Conservation (phyloP, 2,113 vertebrate genomes). For the Procavia capensis region DNA sequence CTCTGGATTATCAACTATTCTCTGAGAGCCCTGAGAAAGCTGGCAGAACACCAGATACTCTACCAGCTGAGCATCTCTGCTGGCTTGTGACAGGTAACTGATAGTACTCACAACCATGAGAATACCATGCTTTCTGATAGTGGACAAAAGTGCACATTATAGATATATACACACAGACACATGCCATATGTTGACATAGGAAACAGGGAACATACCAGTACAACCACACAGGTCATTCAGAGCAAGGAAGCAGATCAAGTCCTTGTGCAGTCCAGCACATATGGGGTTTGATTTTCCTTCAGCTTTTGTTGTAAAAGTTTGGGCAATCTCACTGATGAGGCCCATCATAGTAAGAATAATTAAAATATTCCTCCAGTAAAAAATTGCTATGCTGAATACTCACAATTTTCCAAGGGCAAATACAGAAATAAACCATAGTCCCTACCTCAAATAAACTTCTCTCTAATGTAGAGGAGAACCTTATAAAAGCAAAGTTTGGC, state of each 20-base stretch:
- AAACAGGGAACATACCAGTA: background rate
- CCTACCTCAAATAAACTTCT: background rate
- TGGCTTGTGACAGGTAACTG: background rate
- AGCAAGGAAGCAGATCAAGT: background rate
- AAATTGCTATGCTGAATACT: background rate
- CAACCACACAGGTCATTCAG: fast-evolving
- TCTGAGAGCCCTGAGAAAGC: background rate
- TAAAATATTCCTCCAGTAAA: background rate
- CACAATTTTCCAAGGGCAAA: background rate
- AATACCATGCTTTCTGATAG: background rate
- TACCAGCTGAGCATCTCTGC: background rate
- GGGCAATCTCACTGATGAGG: background rate
- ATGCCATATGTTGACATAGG: background rate
- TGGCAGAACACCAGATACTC: too few species aligned
- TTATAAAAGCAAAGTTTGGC: background rate
- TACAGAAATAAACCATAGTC: background rate
- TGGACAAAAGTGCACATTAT: background rate
- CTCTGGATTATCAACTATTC: background rate
- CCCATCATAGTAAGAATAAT: background rate
- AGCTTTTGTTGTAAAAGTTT: background rate
- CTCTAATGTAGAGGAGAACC: background rate
- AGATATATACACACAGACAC: too few species aligned
- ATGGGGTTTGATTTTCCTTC: background rate
- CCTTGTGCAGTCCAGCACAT: background rate
- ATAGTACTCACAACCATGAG: fast-evolving